Conservation (phyloP, 2,888 invertebrate species). For the Poecilus cupreus region DNA sequence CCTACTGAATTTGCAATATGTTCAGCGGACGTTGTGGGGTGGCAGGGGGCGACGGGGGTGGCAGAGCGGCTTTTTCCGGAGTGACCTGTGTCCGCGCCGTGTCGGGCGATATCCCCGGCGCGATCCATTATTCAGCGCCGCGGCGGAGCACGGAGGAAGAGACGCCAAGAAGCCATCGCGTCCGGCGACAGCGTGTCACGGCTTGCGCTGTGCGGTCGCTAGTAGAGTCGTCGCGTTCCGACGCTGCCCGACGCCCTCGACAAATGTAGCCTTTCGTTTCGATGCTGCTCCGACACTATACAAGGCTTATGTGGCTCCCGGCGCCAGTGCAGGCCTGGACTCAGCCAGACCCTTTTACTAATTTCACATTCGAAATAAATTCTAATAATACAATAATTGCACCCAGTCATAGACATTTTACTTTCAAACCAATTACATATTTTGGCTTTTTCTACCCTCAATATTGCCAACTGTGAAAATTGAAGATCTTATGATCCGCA, state of each 20-base stretch:
- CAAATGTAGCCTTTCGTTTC: slow-evolving; percentile 68
- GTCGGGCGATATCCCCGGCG: slow-evolving; percentile 70
- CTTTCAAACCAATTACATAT: no score
- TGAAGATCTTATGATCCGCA: no score
- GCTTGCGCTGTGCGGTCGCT: slow-evolving; percentile 60
- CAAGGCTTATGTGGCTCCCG: slow-evolving; percentile 22
- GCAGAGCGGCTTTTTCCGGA: slow-evolving; percentile 62
- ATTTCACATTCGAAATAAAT: no score
- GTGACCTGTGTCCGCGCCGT: slow-evolving; percentile 70
- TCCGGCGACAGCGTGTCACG: slow-evolving; percentile 69
- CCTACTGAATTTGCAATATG: slow-evolving; percentile 58
- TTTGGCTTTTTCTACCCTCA: no score
- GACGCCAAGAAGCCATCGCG: slow-evolving; percentile 70
- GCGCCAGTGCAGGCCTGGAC: not conserved
- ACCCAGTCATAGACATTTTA: no score
- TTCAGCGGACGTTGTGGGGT: slow-evolving; percentile 26
- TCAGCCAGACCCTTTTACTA: not conserved
- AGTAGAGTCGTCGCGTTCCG: no score
- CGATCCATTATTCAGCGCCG: slow-evolving; percentile 71
- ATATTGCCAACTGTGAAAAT: no score
- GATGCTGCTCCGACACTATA: not conserved
- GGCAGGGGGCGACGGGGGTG: not conserved
- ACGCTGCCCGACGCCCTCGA: slow-evolving; percentile 65
- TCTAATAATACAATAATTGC: not conserved
- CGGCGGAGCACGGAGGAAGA: slow-evolving; percentile 64